Base-by-base conservation (phyloP, 2,797 vertebrate species). In the Phoxinus dragarum region DNA sequence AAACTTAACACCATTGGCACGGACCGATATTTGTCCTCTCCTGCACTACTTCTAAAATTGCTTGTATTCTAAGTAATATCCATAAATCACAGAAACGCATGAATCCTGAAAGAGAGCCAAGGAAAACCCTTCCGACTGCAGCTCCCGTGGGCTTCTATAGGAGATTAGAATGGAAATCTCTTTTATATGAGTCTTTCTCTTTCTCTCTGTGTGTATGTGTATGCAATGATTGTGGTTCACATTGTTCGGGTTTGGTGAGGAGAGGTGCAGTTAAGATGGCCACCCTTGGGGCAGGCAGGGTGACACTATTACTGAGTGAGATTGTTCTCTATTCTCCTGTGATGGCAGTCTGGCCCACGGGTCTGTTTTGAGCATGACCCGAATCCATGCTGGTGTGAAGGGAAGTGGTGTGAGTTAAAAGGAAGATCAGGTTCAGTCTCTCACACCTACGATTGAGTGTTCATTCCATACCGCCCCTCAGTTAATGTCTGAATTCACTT, bases 131-230 rank as follows among this genome's bases (percentile, higher is more conserved):
- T 80, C 54, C 9, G 40, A 64, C 76, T 80, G 76, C 76, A 27
- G 31, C 54, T 85, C 84, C 76, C 76, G 4, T 79, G 84, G 84
- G 84, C 54, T 73, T 44, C 38, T 40, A 61, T 44, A 38, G 49
- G 34, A 49, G 76, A 85, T 85, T 85, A 85, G 68, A 85, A 85
- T 73, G 76, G 14, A 85, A 85, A 85, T 80, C 67, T 85, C 52
- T 61, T 80, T 85, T 85, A 80, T 85, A 85, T 21, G 42, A 85
- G 54, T 80, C 76, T 85, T 80, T 85, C 84, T 72, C 31, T 80
- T 52, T 77, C 61, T 67, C 36, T 49, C 1, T 21, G n/a, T 77
- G 31, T 40, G 6, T 56, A 27, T 42, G 49, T 59, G 74, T 34
- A 61, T 49, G 54, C 31, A 36, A 44, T 85, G 68, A 80, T 66